Evolutionary conservation across 2,888 invertebrate species (phyloP), one percentile per base, ranked within the genome.

Genomic region (Beris morrisii): DNA sequence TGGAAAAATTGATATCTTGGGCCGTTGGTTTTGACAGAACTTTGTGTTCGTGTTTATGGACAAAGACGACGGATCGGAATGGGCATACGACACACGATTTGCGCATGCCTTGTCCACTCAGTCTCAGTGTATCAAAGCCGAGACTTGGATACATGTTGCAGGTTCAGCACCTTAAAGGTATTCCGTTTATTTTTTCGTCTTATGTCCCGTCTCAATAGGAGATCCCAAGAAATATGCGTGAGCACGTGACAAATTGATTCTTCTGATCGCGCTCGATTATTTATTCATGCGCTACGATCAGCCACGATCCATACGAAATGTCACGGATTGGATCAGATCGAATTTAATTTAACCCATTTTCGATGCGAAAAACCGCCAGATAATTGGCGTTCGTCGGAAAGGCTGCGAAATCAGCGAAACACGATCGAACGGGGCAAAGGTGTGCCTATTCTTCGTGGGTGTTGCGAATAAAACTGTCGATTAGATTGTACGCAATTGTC

Each of bases 161-260:
- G 4, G 58, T 48, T 22, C 22, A 31, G 43, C 44, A 15, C 46
- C 48, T 46, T 15, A 31, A 28, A 57, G 5, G 12, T 30, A 32
- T 45, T 11, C 7, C n/a, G 13, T 44, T 15, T 57, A 15, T 59
- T 22, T 22, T n/a, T 31, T 44, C 5, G 30, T 46, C 30, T 59
- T 48, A 30, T 30, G 53, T n/a, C 31, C 53, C n/a, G n/a, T 30
- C 53, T 28, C n/a, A 28, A 45, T 13, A 48, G 48, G 30, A 15
- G 48, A 31, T 9, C 30, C 6, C 56, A 46, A 59, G 48, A 59
- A 59, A 46, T 59, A 59, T 59, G 32, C 44, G 7, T 46, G 48
- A 48, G 58, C 58, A 59, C 58, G 58, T 48, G 58, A 59, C 58
- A 59, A 59, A 59, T 59, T 59, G 43, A 59, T 59, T 59, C 44